These are phyloP conservation scores for Florisuga fusca DNA, from an alignment of 2,797 vertebrate genomes.

Conservation along the genomic window DNA sequence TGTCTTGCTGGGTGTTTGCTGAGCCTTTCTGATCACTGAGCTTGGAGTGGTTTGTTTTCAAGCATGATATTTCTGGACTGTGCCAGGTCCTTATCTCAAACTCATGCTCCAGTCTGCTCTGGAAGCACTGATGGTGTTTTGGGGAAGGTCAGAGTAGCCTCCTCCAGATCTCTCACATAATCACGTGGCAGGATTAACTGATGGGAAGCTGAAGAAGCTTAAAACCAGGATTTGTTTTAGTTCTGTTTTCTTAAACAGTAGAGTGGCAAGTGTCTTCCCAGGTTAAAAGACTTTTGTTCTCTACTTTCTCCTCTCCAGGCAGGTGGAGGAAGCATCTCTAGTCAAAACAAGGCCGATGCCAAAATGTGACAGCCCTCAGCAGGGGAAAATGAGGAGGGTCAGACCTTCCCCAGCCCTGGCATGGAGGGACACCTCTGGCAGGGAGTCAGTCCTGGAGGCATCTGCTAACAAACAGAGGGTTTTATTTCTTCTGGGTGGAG, in stretches of 20 bases:
- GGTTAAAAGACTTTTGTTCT: not conserved
- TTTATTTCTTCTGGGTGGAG: not conserved
- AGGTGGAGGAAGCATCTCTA: not conserved
- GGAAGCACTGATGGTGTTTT: not conserved
- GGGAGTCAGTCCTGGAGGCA: not conserved
- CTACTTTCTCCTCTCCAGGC: not conserved
- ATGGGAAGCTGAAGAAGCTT: not conserved
- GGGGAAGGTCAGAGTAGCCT: not conserved
- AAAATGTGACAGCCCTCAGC: not conserved
- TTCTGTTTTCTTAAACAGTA: not conserved
- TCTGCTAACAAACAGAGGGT: not conserved
- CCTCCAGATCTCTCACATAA: not conserved
- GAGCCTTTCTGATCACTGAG: not conserved
- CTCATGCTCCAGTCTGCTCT: rapidly evolving
- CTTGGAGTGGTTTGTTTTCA: not conserved
- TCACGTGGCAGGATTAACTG: not conserved
- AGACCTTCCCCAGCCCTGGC: not conserved
- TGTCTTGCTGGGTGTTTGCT: not conserved
- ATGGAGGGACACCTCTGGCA: not conserved
- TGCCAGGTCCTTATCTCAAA: not conserved
- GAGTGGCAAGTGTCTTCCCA: not conserved
- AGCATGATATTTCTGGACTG: not conserved
- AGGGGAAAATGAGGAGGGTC: not conserved
- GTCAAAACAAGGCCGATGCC: not conserved
- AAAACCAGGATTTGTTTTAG: not conserved